phyloP scores from a whole-genome alignment of 1,140 invertebrate species.

The Rhynchophorus ferrugineus region DNA sequence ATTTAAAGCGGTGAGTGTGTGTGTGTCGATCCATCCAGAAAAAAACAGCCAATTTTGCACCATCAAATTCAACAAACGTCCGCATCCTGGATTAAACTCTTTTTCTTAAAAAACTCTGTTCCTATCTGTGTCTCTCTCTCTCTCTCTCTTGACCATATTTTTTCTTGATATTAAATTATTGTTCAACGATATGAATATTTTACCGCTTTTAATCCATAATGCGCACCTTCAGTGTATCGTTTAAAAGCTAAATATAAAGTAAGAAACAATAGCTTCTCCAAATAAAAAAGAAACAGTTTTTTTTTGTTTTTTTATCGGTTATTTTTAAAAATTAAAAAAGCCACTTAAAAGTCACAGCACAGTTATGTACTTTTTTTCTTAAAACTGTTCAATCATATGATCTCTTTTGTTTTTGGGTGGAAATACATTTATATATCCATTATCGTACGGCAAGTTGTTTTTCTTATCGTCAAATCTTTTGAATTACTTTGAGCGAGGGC shows the following conservation, averaged over 20 bases:
- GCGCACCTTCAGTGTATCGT: slow-evolving; percentile 15
- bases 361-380: slow-evolving; percentile 39
- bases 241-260: slow-evolving; percentile 28
- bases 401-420: slow-evolving; percentile 4
- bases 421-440: too few species aligned
- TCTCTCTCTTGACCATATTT: background rate
- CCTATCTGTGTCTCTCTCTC: background rate
- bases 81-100: slow-evolving; percentile 6
- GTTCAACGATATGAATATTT: slow-evolving; percentile 29
- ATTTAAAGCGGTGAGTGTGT: slow-evolving; percentile 34
- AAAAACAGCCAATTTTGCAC: slow-evolving; percentile 31
- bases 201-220: slow-evolving; percentile 9
- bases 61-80: slow-evolving; percentile 26
- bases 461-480: slow-evolving; percentile 1
- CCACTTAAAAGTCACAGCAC: slow-evolving; percentile 45
- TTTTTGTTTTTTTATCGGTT: slow-evolving; percentile 35
- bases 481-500: slow-evolving; percentile 9
- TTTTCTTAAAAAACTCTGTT: slow-evolving; percentile 4
- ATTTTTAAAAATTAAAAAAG: slow-evolving; percentile 44
- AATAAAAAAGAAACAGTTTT: slow-evolving; percentile 33
- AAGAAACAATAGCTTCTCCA: slow-evolving; percentile 30
- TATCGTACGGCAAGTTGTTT: slow-evolving; percentile 3
- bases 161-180: slow-evolving; percentile 23
- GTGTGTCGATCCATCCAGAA: slow-evolving; percentile 29
- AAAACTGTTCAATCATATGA: slow-evolving; percentile 23